These are phyloP conservation scores for Xiphophorus maculatus DNA, from an alignment of 2,113 vertebrate genomes.

Conservation along the genomic window DNA sequence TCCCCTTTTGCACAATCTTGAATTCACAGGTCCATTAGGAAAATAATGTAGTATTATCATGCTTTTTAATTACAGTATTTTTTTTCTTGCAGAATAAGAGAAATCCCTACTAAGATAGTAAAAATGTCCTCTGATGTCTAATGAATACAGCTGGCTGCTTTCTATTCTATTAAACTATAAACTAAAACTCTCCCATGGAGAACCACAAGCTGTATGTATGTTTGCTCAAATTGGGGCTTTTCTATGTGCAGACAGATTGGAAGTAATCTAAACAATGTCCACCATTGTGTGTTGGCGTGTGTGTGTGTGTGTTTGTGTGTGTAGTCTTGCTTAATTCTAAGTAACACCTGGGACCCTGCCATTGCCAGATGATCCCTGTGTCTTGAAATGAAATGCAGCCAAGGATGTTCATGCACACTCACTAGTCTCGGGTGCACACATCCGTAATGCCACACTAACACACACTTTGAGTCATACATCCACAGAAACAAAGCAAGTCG, in stretches of 20 bases:
- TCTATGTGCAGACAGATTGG: neutral
- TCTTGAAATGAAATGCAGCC: conserved; percentile 22
- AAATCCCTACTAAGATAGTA: neutral
- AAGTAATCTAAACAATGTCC: neutral
- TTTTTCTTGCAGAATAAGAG: neutral
- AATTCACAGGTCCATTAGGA: no score
- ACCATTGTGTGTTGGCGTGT: neutral
- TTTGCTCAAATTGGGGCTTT: neutral
- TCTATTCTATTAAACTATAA: no score
- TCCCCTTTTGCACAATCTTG: no score
- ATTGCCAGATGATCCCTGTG: conserved; percentile 29
- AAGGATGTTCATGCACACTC: conserved; percentile 20
- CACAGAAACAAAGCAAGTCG: conserved; percentile 23
- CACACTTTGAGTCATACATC: conserved; percentile 4
- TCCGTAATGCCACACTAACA: neutral
- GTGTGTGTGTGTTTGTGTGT: neutral
- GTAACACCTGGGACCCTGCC: conserved; percentile 28
- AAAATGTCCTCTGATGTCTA: no score
- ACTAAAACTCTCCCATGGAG: conserved; percentile 9
- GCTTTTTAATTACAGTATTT: neutral
- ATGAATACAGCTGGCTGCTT: no score
- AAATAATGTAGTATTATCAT: neutral
- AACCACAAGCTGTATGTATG: conserved; percentile 16
- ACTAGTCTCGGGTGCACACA: conserved; percentile 7
- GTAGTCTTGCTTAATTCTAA: conserved; percentile 20